Evolutionary conservation across 2,888 invertebrate species (phyloP).

Genomic region (Acanthosepion esculentum): DNA sequence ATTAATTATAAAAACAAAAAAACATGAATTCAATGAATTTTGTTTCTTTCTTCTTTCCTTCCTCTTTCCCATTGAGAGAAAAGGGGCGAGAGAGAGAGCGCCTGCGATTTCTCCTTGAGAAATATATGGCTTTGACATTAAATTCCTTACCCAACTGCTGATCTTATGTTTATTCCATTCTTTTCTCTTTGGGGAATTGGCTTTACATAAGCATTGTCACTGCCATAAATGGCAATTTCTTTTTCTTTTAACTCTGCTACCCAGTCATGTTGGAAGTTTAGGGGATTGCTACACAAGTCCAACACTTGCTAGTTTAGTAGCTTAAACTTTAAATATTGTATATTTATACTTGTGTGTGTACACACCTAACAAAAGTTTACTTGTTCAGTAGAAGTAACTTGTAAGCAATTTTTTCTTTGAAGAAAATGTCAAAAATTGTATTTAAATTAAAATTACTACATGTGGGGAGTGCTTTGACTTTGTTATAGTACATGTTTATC

Average conservation of each 20-base stretch:
- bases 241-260: not conserved
- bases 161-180: constrained; percentile 8
- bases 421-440: not conserved
- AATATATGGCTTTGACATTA: constrained; percentile 18
- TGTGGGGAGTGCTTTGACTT: not conserved
- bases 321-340: not conserved
- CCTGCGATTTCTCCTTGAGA: not conserved
- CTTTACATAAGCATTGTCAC: constrained; percentile 33
- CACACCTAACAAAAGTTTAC: not conserved
- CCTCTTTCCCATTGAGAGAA: constrained; percentile 20
- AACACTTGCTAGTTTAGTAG: not conserved
- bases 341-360: not conserved
- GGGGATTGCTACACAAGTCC: not conserved
- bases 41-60: constrained; percentile 24
- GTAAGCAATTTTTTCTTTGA: not conserved
- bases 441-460: not conserved
- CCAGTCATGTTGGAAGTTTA: not conserved
- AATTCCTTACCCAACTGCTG: constrained; percentile 22
- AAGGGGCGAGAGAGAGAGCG: not conserved
- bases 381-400: no score
- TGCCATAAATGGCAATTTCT: constrained; percentile 33
- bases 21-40: constrained; percentile 33
- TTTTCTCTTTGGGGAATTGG: constrained; percentile 22
- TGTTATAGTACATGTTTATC: not conserved
- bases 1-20: constrained; percentile 33